phyloP scores from a whole-genome alignment of 92 coral and sea anemone species.

The Porites cylindrica region DNA sequence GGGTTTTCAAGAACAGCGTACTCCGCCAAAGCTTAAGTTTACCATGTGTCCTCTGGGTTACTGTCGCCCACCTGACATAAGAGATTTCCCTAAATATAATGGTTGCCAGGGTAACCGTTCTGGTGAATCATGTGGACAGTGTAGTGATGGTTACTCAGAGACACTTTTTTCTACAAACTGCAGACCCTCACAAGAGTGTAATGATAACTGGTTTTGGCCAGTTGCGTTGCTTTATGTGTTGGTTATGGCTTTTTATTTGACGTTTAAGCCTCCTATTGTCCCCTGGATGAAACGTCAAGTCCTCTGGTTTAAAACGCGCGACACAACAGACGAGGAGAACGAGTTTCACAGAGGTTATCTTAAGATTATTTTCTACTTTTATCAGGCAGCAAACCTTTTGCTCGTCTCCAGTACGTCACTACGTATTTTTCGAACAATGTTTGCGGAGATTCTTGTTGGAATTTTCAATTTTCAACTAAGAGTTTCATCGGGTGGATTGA shows the following conservation, averaged over 20 bases:
- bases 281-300: conserved; percentile 44
- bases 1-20: conserved; percentile 51
- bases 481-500: too few relatives aligned
- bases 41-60: conserved; percentile 75
- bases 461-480: too few relatives aligned
- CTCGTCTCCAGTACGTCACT: conserved; percentile 49
- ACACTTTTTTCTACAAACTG: conserved; percentile 74
- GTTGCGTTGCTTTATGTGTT: conserved; percentile 40
- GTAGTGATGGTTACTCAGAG: conserved; percentile 67
- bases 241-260: conserved; percentile 59
- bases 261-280: conserved; percentile 65
- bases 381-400: conserved; percentile 73
- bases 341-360: conserved; percentile 51
- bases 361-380: conserved; percentile 79
- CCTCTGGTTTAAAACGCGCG: conserved; percentile 53
- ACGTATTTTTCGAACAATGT: conserved; percentile 18
- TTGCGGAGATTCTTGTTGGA: too few relatives aligned
- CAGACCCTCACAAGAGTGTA: conserved; percentile 40
- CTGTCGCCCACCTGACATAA: conserved; percentile 63
- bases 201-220: conserved; percentile 75
- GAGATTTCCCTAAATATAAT: conserved; percentile 40
- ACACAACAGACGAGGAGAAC: not conserved
- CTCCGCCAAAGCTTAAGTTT: conserved; percentile 64
- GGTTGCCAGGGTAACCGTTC: conserved; percentile 74
- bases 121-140: conserved; percentile 78